Conservation (phyloP, 1,140 invertebrate genomes). For the Zeugodacus cucurbitae region DNA sequence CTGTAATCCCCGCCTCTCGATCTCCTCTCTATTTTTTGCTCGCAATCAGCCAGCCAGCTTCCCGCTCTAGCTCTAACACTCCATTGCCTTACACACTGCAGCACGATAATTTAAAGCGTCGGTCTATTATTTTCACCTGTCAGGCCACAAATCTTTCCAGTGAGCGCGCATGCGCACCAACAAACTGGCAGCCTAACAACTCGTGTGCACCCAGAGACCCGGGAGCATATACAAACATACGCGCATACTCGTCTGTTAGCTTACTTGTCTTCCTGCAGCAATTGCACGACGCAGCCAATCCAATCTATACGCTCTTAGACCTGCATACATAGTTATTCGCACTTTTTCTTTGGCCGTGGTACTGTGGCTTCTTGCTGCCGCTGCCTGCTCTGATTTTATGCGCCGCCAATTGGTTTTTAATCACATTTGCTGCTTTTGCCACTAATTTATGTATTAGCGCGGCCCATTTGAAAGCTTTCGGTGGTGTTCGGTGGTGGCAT, state of each 20-base stretch:
- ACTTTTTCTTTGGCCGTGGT: background rate
- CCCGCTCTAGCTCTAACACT: background rate
- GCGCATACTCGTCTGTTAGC: background rate
- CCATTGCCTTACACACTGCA: background rate
- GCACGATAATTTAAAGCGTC: slow-evolving; percentile 40
- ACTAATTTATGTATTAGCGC: slow-evolving; percentile 13
- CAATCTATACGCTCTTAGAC: background rate
- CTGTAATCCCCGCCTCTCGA: background rate
- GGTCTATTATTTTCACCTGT: slow-evolving; percentile 44
- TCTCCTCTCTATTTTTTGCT: background rate
- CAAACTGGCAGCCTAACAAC: background rate
- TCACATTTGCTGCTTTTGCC: slow-evolving; percentile 34
- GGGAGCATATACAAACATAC: background rate
- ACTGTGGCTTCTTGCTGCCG: slow-evolving; percentile 26
- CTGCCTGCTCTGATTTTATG: slow-evolving; percentile 32
- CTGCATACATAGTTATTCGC: background rate
- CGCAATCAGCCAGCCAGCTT: background rate
- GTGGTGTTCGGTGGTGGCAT: background rate
- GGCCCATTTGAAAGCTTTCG: background rate
- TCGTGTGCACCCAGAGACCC: background rate
- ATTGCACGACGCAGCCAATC: background rate
- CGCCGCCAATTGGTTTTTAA: slow-evolving; percentile 37
- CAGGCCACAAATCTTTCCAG: slow-evolving; percentile 42
- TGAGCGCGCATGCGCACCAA: slow-evolving; percentile 24
- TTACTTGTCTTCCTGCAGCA: background rate